phyloP scores from a whole-genome alignment of 2,888 invertebrate genomes.

The Conops quadrifasciatus region DNA sequence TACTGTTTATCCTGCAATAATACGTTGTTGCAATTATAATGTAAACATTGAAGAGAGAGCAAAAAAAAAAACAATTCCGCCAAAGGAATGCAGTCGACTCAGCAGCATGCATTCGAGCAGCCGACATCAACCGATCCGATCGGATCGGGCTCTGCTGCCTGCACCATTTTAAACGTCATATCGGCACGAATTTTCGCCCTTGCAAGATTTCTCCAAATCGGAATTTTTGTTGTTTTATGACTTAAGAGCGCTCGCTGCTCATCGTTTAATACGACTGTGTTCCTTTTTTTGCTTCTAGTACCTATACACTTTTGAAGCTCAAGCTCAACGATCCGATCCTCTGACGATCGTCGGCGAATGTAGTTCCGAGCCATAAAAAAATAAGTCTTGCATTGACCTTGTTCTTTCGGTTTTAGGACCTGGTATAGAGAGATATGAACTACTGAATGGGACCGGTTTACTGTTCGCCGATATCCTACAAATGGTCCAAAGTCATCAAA shows the following conservation, averaged over 20 bases:
- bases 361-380: not conserved
- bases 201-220: constrained; percentile 15
- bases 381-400: constrained; percentile 24
- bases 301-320: constrained; percentile 10
- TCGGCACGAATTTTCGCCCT: constrained; percentile 27
- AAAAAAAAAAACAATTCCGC: not conserved
- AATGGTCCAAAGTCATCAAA: not conserved
- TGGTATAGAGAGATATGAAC: constrained; percentile 3
- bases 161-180: constrained; percentile 15
- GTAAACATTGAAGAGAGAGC: constrained; percentile 15
- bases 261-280: no score
- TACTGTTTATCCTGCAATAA: no score
- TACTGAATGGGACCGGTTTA: constrained; percentile 25
- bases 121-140: not conserved
- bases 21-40: not conserved
- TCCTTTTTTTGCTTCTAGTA: not conserved
- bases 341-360: not conserved
- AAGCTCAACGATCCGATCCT: not conserved
- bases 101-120: constrained; percentile 8
- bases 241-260: no score
- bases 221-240: not conserved
- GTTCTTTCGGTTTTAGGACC: constrained; percentile 13
- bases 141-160: not conserved
- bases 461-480: constrained; percentile 25
- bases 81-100: constrained; percentile 17